Percentiles rank a stretch among this genome's conserved stretches.
These are phyloP conservation scores for Brachionus plicatilis DNA, from an alignment of 1,140 invertebrate genomes.

Conservation along the genomic window DNA sequence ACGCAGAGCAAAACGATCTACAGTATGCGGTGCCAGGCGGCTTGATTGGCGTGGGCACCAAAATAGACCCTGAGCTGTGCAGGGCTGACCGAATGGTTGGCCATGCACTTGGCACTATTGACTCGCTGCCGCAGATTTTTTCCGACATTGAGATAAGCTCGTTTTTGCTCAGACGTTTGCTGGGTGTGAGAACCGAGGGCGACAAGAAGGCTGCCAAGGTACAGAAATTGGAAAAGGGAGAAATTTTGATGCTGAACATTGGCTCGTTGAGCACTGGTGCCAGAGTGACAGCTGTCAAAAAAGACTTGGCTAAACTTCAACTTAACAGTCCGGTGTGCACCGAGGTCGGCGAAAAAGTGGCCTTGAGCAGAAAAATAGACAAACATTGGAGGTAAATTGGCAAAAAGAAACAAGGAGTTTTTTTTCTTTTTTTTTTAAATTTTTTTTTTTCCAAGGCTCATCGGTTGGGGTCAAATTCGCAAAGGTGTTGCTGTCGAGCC, in stretches of 20 bases:
- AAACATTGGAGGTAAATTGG: conserved; percentile 87
- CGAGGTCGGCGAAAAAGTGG: conserved; percentile 96
- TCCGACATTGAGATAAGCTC: conserved; percentile 97
- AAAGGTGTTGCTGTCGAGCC: conserved; percentile 82
- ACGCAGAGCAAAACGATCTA: conserved; percentile 95
- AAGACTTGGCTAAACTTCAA: conserved; percentile 93
- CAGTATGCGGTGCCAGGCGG: conserved; percentile 98
- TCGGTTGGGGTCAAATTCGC: conserved; percentile 93
- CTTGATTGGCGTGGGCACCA: conserved; percentile 94
- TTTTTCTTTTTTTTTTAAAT: background rate
- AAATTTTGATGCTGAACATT: conserved; percentile 94
- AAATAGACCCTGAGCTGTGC: conserved; percentile 96
- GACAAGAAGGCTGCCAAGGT: conserved; percentile 98
- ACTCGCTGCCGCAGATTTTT: conserved; percentile 90
- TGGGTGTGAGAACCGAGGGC: conserved; percentile 95
- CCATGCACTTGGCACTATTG: conserved; percentile 94
- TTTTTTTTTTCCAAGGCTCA: conserved; percentile 67
- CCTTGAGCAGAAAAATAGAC: conserved; percentile 90
- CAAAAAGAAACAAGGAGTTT: background rate
- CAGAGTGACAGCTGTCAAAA: conserved; percentile 86
- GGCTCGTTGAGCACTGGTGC: conserved; percentile 96
- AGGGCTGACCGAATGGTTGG: conserved; percentile 95
- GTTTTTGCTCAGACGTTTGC: conserved; percentile 83
- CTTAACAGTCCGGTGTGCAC: conserved; percentile 96
- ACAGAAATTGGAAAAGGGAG: conserved; percentile 74